These are phyloP conservation scores for Trypoxylon attenuatum DNA, from an alignment of 2,888 invertebrate genomes.

Conservation along the genomic window DNA sequence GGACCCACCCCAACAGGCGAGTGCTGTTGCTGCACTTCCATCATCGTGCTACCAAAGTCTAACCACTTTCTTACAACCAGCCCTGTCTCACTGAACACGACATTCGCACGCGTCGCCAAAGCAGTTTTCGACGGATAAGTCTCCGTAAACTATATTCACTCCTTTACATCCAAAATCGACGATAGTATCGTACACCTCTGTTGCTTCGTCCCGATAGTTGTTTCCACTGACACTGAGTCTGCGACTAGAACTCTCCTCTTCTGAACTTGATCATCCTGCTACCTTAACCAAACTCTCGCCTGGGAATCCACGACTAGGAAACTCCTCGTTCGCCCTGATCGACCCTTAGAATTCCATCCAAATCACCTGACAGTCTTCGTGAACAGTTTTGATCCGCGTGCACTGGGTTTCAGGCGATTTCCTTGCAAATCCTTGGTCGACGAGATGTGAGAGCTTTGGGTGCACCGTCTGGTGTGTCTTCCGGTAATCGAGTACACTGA, in stretches of 20 bases:
- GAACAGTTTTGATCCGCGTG: neutral
- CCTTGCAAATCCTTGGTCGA: too few relatives aligned
- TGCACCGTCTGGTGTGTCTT: conserved; percentile 24
- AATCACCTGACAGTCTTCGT: neutral
- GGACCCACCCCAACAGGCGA: conserved; percentile 73
- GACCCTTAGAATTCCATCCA: neutral
- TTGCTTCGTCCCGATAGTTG: neutral
- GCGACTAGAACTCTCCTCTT: neutral
- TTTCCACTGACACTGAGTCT: conserved; percentile 24
- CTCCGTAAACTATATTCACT: conserved; percentile 24
- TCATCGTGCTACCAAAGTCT: conserved; percentile 56
- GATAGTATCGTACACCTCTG: conserved; percentile 19
- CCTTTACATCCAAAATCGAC: conserved; percentile 8
- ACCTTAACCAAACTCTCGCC: neutral
- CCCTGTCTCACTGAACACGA: conserved; percentile 41
- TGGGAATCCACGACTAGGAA: neutral
- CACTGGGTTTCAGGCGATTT: too few relatives aligned
- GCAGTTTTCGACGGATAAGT: conserved; percentile 23
- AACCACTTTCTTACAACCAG: conserved; percentile 39
- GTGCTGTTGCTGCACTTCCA: conserved; percentile 72
- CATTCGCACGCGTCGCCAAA: conserved; percentile 30
- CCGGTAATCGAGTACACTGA: conserved; percentile 46
- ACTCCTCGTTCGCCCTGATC: too few relatives aligned
- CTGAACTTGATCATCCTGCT: neutral
- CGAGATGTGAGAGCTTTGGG: too few relatives aligned